Evolutionary conservation across 92 coral and sea anemone species (phyloP).

Genomic region (Zoanthus gigantus): DNA sequence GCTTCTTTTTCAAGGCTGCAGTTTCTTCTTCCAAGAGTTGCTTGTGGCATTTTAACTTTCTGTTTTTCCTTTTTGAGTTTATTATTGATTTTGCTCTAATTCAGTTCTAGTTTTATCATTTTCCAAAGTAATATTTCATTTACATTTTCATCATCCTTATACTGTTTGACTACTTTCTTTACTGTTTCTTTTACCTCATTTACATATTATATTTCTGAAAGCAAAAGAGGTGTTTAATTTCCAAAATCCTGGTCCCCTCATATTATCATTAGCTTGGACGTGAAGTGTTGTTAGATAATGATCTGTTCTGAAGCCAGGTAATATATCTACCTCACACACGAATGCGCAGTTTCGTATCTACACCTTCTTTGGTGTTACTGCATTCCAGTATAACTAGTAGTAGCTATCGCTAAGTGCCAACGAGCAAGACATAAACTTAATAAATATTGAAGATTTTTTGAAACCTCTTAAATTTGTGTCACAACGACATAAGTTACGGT

Average conservation of each 20-base stretch:
- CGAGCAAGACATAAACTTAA: too few species aligned
- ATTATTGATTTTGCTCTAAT: background rate
- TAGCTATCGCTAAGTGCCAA: too few species aligned
- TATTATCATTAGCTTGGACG: background rate
- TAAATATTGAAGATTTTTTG: too few species aligned
- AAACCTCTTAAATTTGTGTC: too few species aligned
- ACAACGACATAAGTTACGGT: too few species aligned
- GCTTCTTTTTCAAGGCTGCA: background rate
- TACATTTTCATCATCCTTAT: constrained; percentile 2
- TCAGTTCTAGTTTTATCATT: background rate
- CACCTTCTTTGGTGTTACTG: background rate
- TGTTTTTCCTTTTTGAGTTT: background rate
- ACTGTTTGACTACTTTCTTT: constrained; percentile 9
- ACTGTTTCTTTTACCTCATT: background rate
- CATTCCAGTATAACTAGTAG: background rate
- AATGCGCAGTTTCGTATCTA: constrained; percentile 20
- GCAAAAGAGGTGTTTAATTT: constrained; percentile 1
- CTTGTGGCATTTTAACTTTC: background rate
- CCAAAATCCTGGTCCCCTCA: background rate
- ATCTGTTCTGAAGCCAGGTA: too few species aligned
- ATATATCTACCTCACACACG: background rate
- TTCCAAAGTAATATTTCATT: background rate
- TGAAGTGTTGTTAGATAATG: background rate
- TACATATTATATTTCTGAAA: constrained; percentile 10
- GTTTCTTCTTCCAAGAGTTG: background rate